phyloP scores from a whole-genome alignment of 2,113 vertebrate genomes.

The Forbesichthys agassizii region DNA sequence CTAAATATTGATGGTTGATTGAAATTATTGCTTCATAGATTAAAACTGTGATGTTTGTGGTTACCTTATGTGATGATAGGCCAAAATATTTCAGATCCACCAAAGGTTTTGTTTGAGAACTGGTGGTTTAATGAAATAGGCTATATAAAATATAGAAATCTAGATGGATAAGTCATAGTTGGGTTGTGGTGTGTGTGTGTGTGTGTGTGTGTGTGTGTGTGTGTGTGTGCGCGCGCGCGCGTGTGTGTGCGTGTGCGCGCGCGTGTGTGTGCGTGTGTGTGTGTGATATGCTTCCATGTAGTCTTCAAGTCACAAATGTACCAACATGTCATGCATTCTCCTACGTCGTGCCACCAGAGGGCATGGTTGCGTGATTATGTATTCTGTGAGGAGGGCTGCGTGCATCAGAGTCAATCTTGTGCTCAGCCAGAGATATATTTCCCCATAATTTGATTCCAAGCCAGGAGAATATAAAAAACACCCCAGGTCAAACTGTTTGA shows the following conservation, averaged over 20 bases:
- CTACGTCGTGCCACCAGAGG: conserved; percentile 40
- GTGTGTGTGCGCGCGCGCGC: background rate
- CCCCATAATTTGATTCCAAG: conserved; percentile 62
- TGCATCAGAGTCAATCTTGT: conserved; percentile 68
- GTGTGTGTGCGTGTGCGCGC: too few species aligned
- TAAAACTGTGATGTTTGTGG: too few species aligned
- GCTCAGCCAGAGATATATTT: conserved; percentile 61
- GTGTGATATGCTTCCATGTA: conserved; percentile 1
- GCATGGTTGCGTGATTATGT: conserved; percentile 48
- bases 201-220: conserved; percentile 4
- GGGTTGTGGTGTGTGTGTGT: background rate
- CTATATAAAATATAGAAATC: too few species aligned
- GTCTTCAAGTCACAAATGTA: background rate
- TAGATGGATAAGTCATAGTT: too few species aligned
- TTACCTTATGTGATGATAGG: too few species aligned
- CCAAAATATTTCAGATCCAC: too few species aligned
- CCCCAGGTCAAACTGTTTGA: conserved; percentile 56
- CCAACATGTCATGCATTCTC: conserved; percentile 11
- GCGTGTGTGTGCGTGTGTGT: background rate
- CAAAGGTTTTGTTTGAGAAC: too few species aligned
- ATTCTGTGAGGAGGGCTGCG: conserved; percentile 46
- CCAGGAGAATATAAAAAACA: conserved; percentile 40
- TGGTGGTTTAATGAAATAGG: too few species aligned
- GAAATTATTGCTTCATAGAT: too few species aligned
- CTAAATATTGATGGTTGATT: too few species aligned